Conservation (phyloP, 2,113 vertebrate species). For the Benitochromis conjunctus region DNA sequence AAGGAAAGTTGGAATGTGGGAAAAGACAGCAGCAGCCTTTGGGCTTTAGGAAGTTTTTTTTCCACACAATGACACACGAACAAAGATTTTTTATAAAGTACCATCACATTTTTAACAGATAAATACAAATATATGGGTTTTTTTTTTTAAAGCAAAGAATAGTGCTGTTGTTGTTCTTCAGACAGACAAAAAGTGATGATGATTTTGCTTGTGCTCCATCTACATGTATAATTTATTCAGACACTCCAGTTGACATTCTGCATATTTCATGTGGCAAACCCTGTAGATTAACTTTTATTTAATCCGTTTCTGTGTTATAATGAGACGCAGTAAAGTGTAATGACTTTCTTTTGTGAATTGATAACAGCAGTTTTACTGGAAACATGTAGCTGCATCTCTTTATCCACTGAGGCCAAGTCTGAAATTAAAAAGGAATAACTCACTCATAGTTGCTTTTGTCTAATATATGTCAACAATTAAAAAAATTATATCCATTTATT, state of each 20-base stretch:
- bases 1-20: neutral
- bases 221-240: neutral
- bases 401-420: neutral
- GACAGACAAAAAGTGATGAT: neutral
- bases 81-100: neutral
- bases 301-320: neutral
- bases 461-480: neutral
- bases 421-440: neutral
- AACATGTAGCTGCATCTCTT: neutral
- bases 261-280: neutral
- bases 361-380: neutral
- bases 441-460: neutral
- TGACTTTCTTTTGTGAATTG: neutral
- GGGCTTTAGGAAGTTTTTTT: neutral
- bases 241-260: neutral
- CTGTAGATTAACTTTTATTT: neutral
- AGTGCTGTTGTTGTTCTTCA: neutral
- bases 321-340: too few species aligned
- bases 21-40: neutral
- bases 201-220: neutral
- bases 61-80: neutral
- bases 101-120: neutral
- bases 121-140: neutral
- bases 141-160: neutral
- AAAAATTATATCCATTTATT: neutral